These are phyloP conservation scores for Atherinosoma microstoma DNA, from an alignment of 2,797 vertebrate species.

Conservation along the genomic window DNA sequence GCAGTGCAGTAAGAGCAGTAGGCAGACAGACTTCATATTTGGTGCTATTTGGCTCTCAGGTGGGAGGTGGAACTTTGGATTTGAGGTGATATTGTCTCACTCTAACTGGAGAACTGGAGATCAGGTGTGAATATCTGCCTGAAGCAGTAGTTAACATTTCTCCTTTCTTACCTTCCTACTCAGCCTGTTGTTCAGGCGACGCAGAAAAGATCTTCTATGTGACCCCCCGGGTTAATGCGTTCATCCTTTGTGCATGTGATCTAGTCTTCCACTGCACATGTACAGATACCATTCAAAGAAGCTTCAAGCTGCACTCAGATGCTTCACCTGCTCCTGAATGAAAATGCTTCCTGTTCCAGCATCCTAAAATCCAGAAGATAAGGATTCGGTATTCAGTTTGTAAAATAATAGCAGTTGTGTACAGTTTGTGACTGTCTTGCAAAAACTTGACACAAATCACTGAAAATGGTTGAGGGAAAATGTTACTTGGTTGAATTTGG, in stretches of 20 bases:
- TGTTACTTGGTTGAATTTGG: neutral
- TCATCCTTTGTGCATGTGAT: constrained; percentile 53
- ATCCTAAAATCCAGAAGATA: neutral
- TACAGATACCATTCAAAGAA: constrained; percentile 6
- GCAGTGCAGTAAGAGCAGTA: constrained; percentile 54
- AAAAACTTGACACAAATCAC: neutral
- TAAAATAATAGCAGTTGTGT: neutral
- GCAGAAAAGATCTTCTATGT: constrained; percentile 33
- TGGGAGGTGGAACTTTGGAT: constrained; percentile 5
- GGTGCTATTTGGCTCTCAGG: constrained; percentile 29
- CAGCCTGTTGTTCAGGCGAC: constrained; percentile 40
- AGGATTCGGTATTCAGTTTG: neutral
- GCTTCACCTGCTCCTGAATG: constrained; percentile 17
- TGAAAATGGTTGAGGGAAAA: neutral
- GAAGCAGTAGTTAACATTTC: neutral
- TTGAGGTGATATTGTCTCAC: constrained; percentile 5
- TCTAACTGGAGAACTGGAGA: constrained; percentile 31
- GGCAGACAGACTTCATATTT: constrained; percentile 15
- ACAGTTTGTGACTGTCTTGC: neutral
- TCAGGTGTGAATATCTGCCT: constrained; percentile 23
- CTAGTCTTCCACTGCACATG: constrained; percentile 25
- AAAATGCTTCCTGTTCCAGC: neutral
- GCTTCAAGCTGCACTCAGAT: neutral
- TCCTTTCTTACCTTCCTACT: neutral
- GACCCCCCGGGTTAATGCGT: constrained; percentile 40